A percentile compares a stretch with the other conserved stretches of the same genome.
phyloP scores from a whole-genome alignment of 2,797 vertebrate genomes.

The Apogon hyalosoma region DNA sequence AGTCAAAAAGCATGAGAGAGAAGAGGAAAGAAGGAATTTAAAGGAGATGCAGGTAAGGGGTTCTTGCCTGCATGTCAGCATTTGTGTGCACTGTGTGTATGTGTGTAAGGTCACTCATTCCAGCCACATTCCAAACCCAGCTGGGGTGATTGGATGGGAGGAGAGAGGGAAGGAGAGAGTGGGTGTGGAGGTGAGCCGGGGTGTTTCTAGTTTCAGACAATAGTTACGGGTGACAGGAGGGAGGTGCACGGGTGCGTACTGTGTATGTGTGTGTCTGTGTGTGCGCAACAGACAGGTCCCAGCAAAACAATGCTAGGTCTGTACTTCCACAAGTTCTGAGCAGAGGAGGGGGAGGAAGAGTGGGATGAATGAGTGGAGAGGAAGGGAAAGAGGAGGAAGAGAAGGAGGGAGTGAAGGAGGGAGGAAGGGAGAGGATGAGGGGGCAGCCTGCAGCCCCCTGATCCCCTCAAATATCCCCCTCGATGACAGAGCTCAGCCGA shows the following conservation, averaged over 20 bases:
- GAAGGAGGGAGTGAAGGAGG: slow-evolving; percentile 34
- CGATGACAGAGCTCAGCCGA: slow-evolving; percentile 87
- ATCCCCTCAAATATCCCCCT: slow-evolving; percentile 94
- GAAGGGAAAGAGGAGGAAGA: slow-evolving; percentile 51
- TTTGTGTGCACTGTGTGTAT: slow-evolving; percentile 40
- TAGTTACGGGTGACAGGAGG: slow-evolving; percentile 80
- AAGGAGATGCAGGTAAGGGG: slow-evolving; percentile 65
- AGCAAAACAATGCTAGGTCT: slow-evolving; percentile 92
- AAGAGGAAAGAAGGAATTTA: slow-evolving; percentile 28
- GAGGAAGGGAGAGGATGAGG: slow-evolving; percentile 61
- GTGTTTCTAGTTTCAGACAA: slow-evolving; percentile 86
- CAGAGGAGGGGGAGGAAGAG: slow-evolving; percentile 71
- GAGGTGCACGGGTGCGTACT: slow-evolving; percentile 72
- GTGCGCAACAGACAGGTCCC: slow-evolving; percentile 79
- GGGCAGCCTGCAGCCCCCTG: slow-evolving; percentile 81
- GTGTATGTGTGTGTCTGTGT: slow-evolving; percentile 31
- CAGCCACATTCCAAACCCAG: slow-evolving; percentile 81
- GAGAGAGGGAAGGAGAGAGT: slow-evolving; percentile 67
- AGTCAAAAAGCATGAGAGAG: neutral
- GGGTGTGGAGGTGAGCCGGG: slow-evolving; percentile 74
- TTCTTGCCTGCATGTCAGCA: slow-evolving; percentile 32
- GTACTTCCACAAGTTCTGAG: slow-evolving; percentile 85
- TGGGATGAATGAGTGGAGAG: slow-evolving; percentile 65
- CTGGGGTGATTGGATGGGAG: slow-evolving; percentile 82
- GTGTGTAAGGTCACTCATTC: slow-evolving; percentile 71